phyloP scores from a whole-genome alignment of 2,113 vertebrate genomes.

The Brachyhypopomus occidentalis region DNA sequence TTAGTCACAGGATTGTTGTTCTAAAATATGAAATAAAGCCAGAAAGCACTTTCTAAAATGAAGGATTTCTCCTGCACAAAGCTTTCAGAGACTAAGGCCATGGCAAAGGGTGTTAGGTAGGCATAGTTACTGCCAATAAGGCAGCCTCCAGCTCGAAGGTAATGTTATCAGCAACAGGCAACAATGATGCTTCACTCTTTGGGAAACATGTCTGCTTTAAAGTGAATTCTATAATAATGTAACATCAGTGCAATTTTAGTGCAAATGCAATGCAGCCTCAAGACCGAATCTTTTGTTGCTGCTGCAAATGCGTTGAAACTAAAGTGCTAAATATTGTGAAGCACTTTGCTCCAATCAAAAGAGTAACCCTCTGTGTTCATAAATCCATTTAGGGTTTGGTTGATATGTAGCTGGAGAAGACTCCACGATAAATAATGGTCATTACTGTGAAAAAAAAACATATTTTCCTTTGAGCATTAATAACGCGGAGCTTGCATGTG shows the following conservation, averaged over 20 bases:
- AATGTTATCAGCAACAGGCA: background rate
- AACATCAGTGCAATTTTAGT: background rate
- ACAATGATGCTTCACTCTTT: background rate
- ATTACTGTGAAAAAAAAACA: background rate
- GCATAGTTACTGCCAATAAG: background rate
- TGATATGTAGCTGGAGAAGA: background rate
- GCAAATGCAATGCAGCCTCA: background rate
- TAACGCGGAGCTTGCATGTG: background rate
- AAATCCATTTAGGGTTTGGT: background rate
- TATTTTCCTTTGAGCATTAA: background rate
- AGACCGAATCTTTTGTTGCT: background rate
- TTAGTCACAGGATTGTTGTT: background rate
- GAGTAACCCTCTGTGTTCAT: background rate
- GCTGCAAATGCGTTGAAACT: background rate
- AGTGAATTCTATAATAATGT: background rate
- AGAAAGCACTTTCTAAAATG: too few species aligned
- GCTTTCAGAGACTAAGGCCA: background rate
- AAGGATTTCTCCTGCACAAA: too few species aligned
- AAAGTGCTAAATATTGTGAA: background rate
- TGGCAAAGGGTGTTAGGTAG: background rate
- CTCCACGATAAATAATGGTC: background rate
- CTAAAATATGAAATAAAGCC: background rate
- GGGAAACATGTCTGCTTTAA: background rate
- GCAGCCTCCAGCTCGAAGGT: background rate
- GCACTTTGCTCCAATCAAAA: background rate